Percentiles rank a stretch among this genome's conserved stretches.
Evolutionary conservation across 2,797 vertebrate species (phyloP).

Genomic region (Aplochiton taeniatus): DNA sequence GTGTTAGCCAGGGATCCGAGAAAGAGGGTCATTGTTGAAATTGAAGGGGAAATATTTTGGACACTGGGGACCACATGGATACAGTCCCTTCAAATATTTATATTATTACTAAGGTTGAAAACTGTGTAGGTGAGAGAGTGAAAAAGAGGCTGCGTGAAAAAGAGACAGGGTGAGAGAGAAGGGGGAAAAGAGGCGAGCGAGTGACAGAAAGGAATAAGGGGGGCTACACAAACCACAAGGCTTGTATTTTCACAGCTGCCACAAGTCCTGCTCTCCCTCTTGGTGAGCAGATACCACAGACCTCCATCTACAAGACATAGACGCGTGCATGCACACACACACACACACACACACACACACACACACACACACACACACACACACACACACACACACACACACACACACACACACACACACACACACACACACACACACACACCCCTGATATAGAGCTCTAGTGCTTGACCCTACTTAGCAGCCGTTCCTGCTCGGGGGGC

Average conservation of each 20-base stretch:
- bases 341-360: constrained; percentile 15
- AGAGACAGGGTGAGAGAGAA: constrained; percentile 1
- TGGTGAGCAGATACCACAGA: constrained; percentile 23
- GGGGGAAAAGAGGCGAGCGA: constrained; percentile 12
- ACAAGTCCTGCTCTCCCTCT: constrained; percentile 30
- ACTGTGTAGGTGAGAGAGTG: constrained; percentile 3
- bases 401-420: constrained; percentile 9
- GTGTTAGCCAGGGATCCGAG: constrained; percentile 24
- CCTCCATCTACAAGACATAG: constrained; percentile 6
- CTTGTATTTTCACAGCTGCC: constrained; percentile 73
- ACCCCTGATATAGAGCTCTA: constrained; percentile 19
- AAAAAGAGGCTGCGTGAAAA: constrained; percentile 6
- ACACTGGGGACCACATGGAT: constrained; percentile 14
- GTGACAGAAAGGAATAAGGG: neutral
- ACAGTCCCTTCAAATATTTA: constrained; percentile 27
- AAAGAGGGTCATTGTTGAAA: constrained; percentile 54
- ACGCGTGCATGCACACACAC: constrained; percentile 7
- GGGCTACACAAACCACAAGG: constrained; percentile 49
- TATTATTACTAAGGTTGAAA: constrained; percentile 23
- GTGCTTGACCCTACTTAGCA: constrained; percentile 15
- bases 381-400: constrained; percentile 6
- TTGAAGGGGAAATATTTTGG: constrained; percentile 20
- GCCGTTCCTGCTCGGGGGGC: constrained; percentile 19
- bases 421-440: constrained; percentile 13
- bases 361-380: constrained; percentile 2